Evolutionary conservation across 1,140 invertebrate species (phyloP), one percentile per base, ranked within the genome.

Genomic region (Choristoneura fumiferana): DNA sequence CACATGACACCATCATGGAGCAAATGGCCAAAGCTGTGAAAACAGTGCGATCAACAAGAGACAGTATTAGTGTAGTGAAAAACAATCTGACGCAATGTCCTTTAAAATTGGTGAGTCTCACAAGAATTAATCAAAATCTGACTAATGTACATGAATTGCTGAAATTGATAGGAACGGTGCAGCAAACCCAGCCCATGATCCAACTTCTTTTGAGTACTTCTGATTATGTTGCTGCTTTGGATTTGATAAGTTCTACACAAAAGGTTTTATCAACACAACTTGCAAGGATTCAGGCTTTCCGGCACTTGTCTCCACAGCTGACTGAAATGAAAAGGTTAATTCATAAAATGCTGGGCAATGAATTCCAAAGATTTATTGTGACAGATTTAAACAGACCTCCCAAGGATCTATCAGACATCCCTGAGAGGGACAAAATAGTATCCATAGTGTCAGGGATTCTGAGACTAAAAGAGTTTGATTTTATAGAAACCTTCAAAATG

Each of bases 161-260:
- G 14, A 96, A 97, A 83, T 87, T 98, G 52, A 98, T 99, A 95
- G 93, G 95, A 18, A 98, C 96, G 0, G 97, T 99, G 4, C 94
- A 99, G 83, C 98, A 99, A 91, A 99, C 98, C 43, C 98, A 99
- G 86, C 96, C 97, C 1, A 99, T 97, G 78, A 96, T 99, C 73
- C 98, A 99, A 81, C 91, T 98, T 38, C 90, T 99, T 8, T 90
- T 99, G 12, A 97, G 97, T 55, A 98, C 96, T 5, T 97, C 96
- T 63, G 98, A 99, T 89, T 99, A 98, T 92, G 97, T 98, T 33
- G 98, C 97, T 22, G 98, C 98, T 0, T 90, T 99, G 37, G 98
- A 99, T 90, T 92, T 99, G 40, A 99, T 99, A 66, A 93, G 96
- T 57, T 98, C 97, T 1, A 98, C 98, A 0, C 97, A 99, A 91